Evolutionary conservation across 1,140 invertebrate genomes (phyloP).

Genomic region (Apis cerana): DNA sequence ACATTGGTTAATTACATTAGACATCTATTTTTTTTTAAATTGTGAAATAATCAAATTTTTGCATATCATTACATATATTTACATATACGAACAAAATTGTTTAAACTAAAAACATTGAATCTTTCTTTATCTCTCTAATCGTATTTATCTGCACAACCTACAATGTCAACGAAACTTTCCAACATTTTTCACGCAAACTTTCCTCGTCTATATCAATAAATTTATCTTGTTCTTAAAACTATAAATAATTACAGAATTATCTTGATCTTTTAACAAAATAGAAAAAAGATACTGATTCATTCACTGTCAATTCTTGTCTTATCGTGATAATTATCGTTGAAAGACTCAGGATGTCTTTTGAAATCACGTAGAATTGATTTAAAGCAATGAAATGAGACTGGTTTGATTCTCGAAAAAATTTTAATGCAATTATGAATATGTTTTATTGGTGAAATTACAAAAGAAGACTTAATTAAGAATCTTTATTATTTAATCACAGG

Average conservation of each 20-base stretch:
- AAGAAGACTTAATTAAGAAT: too few relatives aligned
- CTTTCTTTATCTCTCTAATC: neutral
- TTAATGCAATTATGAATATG: neutral
- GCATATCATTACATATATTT: too few relatives aligned
- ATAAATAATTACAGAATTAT: neutral
- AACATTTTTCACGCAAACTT: neutral
- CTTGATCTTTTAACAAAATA: neutral
- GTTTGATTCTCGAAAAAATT: neutral
- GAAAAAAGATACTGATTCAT: accelerated
- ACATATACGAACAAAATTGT: neutral
- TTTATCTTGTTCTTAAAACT: neutral
- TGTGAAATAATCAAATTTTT: too few relatives aligned
- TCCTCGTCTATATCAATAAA: neutral
- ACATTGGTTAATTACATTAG: too few relatives aligned
- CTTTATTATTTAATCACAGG: too few relatives aligned
- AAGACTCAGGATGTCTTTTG: neutral
- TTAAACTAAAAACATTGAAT: neutral
- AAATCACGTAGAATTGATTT: neutral
- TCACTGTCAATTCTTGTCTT: neutral
- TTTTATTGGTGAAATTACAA: neutral
- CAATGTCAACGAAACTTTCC: neutral
- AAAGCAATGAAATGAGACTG: neutral
- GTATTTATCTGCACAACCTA: neutral
- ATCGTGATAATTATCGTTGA: neutral
- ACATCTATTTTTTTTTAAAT: too few relatives aligned